Evolutionary conservation across 1,140 invertebrate species (phyloP).

Genomic region (Melitaea cinxia): DNA sequence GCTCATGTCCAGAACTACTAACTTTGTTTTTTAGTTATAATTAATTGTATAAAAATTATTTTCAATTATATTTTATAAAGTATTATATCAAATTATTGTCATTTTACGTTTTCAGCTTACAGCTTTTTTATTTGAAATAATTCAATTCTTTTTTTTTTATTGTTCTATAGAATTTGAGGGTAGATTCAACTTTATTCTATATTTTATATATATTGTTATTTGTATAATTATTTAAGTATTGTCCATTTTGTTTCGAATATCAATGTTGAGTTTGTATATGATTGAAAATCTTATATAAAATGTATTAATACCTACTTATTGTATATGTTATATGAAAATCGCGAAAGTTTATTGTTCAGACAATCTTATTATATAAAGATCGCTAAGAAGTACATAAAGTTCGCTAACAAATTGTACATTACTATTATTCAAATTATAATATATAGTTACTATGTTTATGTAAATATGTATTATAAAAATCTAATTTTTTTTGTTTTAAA

Average conservation of each 20-base stretch:
- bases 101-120: too few species aligned
- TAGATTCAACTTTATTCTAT: too few species aligned
- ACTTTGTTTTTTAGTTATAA: too few species aligned
- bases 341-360: background rate
- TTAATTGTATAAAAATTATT: too few species aligned
- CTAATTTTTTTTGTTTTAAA: conserved; percentile 4
- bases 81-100: too few species aligned
- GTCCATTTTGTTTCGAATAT: background rate
- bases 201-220: too few species aligned
- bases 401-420: background rate
- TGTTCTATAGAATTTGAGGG: too few species aligned
- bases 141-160: too few species aligned
- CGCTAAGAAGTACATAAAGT: conserved; percentile 5
- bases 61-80: too few species aligned
- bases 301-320: conserved; percentile 1
- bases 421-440: conserved; percentile 1
- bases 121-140: too few species aligned
- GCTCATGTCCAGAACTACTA: too few species aligned
- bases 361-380: conserved; percentile 1
- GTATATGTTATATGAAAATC: conserved; percentile 9
- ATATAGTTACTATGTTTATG: background rate
- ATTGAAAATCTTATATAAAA: conserved; percentile 2
- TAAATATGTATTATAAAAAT: conserved; percentile 12
- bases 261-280: background rate
- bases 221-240: too few species aligned